Conservation (phyloP, 1,140 invertebrate genomes). For the Sarcophaga bullata region DNA sequence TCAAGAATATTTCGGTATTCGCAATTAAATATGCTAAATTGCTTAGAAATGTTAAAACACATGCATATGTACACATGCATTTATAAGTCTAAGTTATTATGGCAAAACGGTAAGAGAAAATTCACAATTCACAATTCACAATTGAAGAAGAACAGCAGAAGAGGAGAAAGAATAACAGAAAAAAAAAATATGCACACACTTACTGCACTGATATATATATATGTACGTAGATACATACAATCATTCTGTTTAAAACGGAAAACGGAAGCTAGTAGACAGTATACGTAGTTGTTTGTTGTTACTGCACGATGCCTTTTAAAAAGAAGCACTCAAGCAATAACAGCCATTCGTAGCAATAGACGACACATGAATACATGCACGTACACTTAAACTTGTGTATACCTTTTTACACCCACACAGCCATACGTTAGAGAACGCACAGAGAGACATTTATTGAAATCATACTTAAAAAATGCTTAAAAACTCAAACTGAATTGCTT, state of each 20-base stretch:
- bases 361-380: neutral
- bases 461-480: neutral
- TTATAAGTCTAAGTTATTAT: too few species aligned
- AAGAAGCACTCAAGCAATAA: conserved; percentile 18
- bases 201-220: neutral
- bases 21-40: conserved; percentile 27
- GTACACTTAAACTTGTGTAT: neutral
- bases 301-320: neutral
- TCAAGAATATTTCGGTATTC: neutral
- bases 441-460: neutral
- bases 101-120: too few species aligned
- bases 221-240: too few species aligned
- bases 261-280: conserved; percentile 17
- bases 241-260: neutral
- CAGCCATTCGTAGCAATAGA: neutral
- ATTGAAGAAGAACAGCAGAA: too few species aligned
- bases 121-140: too few species aligned
- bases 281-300: neutral
- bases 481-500: neutral
- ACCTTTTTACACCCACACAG: neutral
- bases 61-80: neutral
- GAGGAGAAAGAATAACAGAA: too few species aligned
- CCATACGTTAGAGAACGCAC: neutral
- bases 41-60: neutral
- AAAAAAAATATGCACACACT: neutral